Conservation (phyloP, 2,888 invertebrate genomes). For the Mythimna lalbum region DNA sequence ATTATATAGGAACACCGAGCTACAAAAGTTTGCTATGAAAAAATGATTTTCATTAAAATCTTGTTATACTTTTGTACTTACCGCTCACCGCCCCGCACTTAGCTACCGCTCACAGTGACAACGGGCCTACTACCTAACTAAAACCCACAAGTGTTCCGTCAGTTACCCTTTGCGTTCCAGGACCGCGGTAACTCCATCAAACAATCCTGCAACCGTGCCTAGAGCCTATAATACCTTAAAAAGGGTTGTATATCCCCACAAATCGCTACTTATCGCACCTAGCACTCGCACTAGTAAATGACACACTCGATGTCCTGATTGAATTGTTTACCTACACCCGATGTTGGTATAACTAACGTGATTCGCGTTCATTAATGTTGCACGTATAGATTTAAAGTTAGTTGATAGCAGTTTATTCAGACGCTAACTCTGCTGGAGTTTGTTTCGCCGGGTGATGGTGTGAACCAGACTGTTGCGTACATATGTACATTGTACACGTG, state of each 20-base stretch:
- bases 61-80: too few species aligned
- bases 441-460: slow-evolving; percentile 26
- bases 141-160: too few species aligned
- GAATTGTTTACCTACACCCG: slow-evolving; percentile 72
- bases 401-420: slow-evolving; percentile 63
- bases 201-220: background rate
- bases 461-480: slow-evolving; percentile 9
- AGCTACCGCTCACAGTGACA: too few species aligned
- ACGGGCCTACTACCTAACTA: too few species aligned
- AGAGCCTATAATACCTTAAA: background rate
- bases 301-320: slow-evolving; percentile 73
- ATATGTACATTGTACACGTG: too few species aligned
- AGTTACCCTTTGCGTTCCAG: too few species aligned
- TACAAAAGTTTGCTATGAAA: too few species aligned
- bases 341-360: slow-evolving; percentile 70
- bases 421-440: slow-evolving; percentile 34
- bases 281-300: slow-evolving; percentile 62
- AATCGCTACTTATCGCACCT: slow-evolving; percentile 41
- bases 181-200: too few species aligned
- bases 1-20: too few species aligned
- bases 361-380: slow-evolving; percentile 75
- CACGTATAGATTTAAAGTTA: slow-evolving; percentile 68
- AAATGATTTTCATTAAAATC: too few species aligned
- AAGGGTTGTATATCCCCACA: background rate
- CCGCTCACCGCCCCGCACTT: too few species aligned